Evolutionary conservation across 1,140 invertebrate genomes (phyloP).

Genomic region (Lycorma delicatula): DNA sequence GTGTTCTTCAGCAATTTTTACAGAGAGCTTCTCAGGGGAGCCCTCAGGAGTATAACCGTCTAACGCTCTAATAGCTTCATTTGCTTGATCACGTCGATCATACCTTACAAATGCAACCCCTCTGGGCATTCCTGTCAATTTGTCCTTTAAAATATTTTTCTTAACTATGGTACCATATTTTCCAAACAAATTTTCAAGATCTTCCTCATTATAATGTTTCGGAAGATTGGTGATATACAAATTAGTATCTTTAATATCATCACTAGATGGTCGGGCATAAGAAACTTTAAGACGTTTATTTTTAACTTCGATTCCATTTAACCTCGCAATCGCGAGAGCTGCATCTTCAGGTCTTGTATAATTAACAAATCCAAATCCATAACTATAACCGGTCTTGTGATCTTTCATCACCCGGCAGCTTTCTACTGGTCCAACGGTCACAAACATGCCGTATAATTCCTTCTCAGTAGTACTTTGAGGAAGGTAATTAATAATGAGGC

Average conservation of each 20-base stretch:
- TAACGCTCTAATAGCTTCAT: constrained; percentile 73
- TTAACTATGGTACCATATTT: constrained; percentile 84
- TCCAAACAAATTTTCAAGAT: constrained; percentile 75
- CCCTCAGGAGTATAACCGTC: constrained; percentile 80
- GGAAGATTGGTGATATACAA: constrained; percentile 89
- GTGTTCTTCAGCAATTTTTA: constrained; percentile 89
- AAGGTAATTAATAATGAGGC: constrained; percentile 84
- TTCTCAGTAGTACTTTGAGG: constrained; percentile 89
- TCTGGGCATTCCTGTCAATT: constrained; percentile 71
- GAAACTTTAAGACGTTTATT: constrained; percentile 80
- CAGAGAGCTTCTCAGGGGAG: constrained; percentile 68
- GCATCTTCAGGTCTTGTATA: constrained; percentile 80
- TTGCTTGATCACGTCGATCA: constrained; percentile 76
- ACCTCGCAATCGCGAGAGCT: constrained; percentile 67
- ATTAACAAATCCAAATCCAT: constrained; percentile 94
- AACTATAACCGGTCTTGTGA: constrained; percentile 88
- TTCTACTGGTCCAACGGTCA: constrained; percentile 76
- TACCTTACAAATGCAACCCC: constrained; percentile 91
- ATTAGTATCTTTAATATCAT: constrained; percentile 92
- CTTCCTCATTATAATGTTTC: constrained; percentile 68
- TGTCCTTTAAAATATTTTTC: constrained; percentile 80
- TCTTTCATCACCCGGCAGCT: constrained; percentile 88
- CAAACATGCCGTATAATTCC: constrained; percentile 81
- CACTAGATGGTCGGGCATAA: constrained; percentile 80
- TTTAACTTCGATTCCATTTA: constrained; percentile 82